phyloP scores from a whole-genome alignment of 2,797 vertebrate species.

The Sebastes dallii region DNA sequence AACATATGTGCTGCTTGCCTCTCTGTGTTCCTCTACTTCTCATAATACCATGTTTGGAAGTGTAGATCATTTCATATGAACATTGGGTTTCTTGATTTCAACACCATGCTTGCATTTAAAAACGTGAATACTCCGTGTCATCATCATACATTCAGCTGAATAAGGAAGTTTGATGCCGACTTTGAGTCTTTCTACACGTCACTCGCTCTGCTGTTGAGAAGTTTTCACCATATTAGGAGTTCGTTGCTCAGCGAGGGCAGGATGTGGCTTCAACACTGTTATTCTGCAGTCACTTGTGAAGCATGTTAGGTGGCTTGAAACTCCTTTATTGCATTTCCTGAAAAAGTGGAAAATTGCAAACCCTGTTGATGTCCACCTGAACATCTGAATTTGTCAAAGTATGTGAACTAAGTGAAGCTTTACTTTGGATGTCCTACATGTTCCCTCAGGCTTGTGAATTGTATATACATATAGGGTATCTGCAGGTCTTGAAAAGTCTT shows the following conservation, averaged over 20 bases:
- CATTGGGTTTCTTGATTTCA: background rate
- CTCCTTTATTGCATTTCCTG: background rate
- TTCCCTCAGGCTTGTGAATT: background rate
- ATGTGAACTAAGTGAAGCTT: background rate
- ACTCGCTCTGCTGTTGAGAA: conserved; percentile 50
- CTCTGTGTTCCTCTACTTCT: background rate
- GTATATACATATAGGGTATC: background rate
- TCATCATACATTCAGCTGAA: conserved; percentile 49
- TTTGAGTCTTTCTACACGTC: conserved; percentile 63
- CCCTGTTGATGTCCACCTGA: background rate
- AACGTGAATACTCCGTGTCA: conserved; percentile 20
- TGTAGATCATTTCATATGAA: background rate
- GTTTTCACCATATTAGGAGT: conserved; percentile 86
- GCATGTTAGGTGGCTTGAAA: background rate
- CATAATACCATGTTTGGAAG: conserved; percentile 1
- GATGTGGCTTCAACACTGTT: conserved; percentile 74
- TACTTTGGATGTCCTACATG: background rate
- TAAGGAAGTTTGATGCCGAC: conserved; percentile 78
- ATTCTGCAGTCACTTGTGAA: background rate
- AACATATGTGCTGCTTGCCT: fast-evolving
- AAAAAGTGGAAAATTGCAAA: conserved; percentile 4
- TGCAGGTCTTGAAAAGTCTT: background rate
- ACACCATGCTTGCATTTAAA: background rate
- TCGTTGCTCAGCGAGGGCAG: conserved; percentile 70
- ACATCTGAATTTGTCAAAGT: background rate